Base-by-base conservation (phyloP, 2,888 invertebrate genomes). In the Lycaena phlaeas region DNA sequence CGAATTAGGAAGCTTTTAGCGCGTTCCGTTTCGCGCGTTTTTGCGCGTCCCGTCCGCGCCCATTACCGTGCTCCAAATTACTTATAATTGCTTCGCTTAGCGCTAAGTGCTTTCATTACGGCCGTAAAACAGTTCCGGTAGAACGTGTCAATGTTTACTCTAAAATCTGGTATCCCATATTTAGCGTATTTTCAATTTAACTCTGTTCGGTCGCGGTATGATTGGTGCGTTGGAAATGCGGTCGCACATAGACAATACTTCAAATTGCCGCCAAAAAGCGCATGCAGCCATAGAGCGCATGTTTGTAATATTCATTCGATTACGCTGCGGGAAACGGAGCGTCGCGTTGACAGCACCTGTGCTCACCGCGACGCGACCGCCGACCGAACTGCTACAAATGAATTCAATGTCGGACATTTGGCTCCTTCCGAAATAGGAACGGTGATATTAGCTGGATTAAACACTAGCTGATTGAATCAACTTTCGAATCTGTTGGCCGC, bases 61-160 rank as follows among this genome's bases (percentile, higher is more conserved):
- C 77, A 81, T 84, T 82, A 84, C 69, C 59, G 73, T 66, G 64
- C 62, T 67, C 70, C 71, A 78, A 84, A 84, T 79, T 77, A 79
- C 77, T 82, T 79, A 79, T 84, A 82, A 84, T 84, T 82, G 81
- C 77, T 79, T 82, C 84, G 79, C 76, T 84, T 81, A 81, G 67
- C 69, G 76, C 66, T 79, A 81, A 84, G 84, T 82, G 84, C 84
- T 84, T 81, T 82, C 79, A 79, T 84, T 79, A 79, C 61, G 61
- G 62, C 64, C 61, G 70, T 63, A 62, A 64, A 67, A 67, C 69
- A 66, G 72, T 69, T 66, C 67, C 64, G 59, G 60, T 56, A 65
- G 61, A 54, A 65, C 60, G 57, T 65, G 67, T 68, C 68, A 63
- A 64, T 63, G 62, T 64, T 65, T 60, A 62, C 62, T 63, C 57